Evolutionary conservation across 2,113 vertebrate species (phyloP).

Genomic region (Chunga burmeisteri): DNA sequence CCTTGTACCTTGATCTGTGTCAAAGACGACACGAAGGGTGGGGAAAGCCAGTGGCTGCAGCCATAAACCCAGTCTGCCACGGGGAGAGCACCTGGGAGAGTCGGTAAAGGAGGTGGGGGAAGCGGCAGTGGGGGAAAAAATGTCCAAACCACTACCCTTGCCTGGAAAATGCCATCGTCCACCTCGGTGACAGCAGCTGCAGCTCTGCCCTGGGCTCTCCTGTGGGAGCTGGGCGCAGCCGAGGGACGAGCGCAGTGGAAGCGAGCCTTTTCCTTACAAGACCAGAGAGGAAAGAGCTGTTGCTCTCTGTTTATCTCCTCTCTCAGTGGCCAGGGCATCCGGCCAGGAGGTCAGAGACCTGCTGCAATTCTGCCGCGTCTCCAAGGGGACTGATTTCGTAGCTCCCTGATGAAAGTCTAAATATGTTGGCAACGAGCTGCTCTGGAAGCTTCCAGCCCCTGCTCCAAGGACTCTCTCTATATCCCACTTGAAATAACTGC

Average conservation of each 20-base stretch:
- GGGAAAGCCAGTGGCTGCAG: not conserved
- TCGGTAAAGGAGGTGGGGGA: not conserved
- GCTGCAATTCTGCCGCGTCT: not conserved
- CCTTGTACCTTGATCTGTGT: not conserved
- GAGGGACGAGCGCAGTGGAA: accelerated
- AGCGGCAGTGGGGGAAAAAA: not conserved
- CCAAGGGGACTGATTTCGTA: not conserved
- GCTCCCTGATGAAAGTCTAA: not conserved
- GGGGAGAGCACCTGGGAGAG: not conserved
- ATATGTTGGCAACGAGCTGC: not conserved
- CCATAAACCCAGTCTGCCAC: not conserved
- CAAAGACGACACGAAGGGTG: accelerated
- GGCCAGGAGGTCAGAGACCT: not conserved
- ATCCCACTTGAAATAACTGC: not conserved
- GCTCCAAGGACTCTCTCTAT: not conserved
- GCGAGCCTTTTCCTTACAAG: not conserved
- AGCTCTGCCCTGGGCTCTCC: not conserved
- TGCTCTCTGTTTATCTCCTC: not conserved
- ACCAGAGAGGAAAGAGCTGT: not conserved
- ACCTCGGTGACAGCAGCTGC: not conserved
- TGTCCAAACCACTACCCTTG: accelerated
- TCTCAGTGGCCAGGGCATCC: not conserved
- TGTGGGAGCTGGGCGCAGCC: not conserved
- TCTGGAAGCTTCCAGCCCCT: not conserved
- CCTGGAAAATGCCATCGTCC: not conserved